phyloP scores from a whole-genome alignment of 1,140 invertebrate species.

The Microplitis demolitor region DNA sequence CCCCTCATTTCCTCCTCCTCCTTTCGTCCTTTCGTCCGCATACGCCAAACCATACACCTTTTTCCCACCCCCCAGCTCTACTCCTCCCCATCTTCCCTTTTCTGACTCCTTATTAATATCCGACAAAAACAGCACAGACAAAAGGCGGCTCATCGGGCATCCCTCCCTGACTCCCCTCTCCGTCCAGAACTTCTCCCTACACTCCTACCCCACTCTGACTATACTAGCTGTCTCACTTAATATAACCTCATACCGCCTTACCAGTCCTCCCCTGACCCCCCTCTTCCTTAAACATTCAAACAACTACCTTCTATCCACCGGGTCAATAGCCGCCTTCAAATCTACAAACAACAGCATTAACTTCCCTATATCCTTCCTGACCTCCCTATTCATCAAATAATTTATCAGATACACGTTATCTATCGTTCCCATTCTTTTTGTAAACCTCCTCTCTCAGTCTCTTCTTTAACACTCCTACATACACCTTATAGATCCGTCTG shows the following conservation, averaged over 20 bases:
- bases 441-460: too few relatives aligned
- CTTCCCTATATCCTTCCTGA: too few relatives aligned
- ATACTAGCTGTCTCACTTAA: not conserved
- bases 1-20: not conserved
- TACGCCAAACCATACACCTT: constrained; percentile 11
- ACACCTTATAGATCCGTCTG: too few relatives aligned
- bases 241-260: not conserved
- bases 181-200: too few relatives aligned
- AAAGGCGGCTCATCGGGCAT: not conserved
- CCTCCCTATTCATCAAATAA: too few relatives aligned
- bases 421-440: too few relatives aligned
- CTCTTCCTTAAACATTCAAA: not conserved
- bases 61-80: not conserved
- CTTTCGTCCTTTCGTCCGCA: constrained; percentile 13
- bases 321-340: too few relatives aligned
- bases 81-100: not conserved
- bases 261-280: not conserved
- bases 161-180: constrained; percentile 10
- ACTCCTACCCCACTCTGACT: not conserved
- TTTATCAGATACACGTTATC: too few relatives aligned
- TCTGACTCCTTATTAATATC: constrained; percentile 9
- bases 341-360: too few relatives aligned
- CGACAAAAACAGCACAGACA: not conserved
- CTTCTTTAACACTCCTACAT: too few relatives aligned
- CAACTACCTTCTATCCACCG: too few relatives aligned